Evolutionary conservation across 2,113 vertebrate species (phyloP).

Genomic region (Irena cyanogastra): DNA sequence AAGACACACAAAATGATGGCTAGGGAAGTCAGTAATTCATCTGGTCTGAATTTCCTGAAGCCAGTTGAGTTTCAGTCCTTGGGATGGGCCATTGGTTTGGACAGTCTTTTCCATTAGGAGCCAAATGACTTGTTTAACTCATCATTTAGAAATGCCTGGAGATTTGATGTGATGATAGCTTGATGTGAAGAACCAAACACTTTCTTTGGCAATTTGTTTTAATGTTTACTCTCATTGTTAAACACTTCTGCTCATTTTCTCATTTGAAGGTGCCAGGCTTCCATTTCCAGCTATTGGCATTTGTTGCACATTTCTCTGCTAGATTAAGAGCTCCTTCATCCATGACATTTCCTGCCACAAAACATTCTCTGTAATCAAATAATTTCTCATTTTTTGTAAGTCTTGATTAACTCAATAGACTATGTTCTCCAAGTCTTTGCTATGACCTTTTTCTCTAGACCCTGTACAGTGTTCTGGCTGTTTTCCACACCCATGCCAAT

Average conservation of each 20-base stretch:
- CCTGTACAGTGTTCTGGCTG: neutral
- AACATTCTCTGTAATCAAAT: neutral
- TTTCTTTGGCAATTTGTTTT: neutral
- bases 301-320: neutral
- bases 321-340: neutral
- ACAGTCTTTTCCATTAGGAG: neutral
- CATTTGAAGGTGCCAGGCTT: slow-evolving; percentile 2
- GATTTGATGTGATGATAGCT: neutral
- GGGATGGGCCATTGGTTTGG: neutral
- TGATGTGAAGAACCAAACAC: neutral
- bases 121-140: neutral
- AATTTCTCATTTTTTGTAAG: neutral
- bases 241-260: neutral
- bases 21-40: neutral
- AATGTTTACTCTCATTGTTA: neutral
- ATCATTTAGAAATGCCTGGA: neutral
- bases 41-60: neutral
- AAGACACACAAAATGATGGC: neutral
- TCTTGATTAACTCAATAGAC: neutral
- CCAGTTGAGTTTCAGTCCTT: neutral
- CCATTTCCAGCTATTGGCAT: neutral
- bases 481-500: neutral
- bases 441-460: neutral
- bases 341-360: neutral
- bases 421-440: neutral